Percentiles rank a stretch among this genome's conserved stretches.
Conservation (phyloP, 2,888 invertebrate species). For the Drosophila koepferae region DNA sequence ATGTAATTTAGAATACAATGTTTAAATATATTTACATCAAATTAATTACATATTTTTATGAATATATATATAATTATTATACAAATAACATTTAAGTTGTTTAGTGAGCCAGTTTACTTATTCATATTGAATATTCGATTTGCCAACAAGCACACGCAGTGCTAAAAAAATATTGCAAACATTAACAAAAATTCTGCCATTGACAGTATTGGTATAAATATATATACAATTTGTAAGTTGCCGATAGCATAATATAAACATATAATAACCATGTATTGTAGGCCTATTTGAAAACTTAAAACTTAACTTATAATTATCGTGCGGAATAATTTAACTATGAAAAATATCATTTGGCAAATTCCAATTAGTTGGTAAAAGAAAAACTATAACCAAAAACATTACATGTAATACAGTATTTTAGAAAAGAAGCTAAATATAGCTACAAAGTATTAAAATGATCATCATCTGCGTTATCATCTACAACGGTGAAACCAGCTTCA, state of each 20-base stretch:
- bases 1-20: constrained; percentile 79
- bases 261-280: constrained; percentile 34
- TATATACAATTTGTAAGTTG: constrained; percentile 41
- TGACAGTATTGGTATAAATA: constrained; percentile 46
- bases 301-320: constrained; percentile 68
- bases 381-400: constrained; percentile 35
- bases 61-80: constrained; percentile 49
- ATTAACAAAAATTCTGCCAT: constrained; percentile 51
- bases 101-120: constrained; percentile 62
- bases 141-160: constrained; percentile 58
- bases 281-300: constrained; percentile 59
- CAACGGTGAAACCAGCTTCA: constrained; percentile 60
- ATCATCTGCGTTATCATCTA: constrained; percentile 52
- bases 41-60: constrained; percentile 63
- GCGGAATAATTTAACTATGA: constrained; percentile 53
- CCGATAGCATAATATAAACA: constrained; percentile 47
- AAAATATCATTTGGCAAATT: constrained; percentile 11
- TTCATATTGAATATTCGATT: constrained; percentile 71
- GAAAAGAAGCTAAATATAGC: neutral
- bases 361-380: constrained; percentile 15
- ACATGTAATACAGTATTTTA: constrained; percentile 25
- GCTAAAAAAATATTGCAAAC: constrained; percentile 45
- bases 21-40: constrained; percentile 77
- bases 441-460: constrained; percentile 34
- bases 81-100: constrained; percentile 64